phyloP scores from a whole-genome alignment of 2,888 invertebrate genomes.

The Odontocolon sp. region DNA sequence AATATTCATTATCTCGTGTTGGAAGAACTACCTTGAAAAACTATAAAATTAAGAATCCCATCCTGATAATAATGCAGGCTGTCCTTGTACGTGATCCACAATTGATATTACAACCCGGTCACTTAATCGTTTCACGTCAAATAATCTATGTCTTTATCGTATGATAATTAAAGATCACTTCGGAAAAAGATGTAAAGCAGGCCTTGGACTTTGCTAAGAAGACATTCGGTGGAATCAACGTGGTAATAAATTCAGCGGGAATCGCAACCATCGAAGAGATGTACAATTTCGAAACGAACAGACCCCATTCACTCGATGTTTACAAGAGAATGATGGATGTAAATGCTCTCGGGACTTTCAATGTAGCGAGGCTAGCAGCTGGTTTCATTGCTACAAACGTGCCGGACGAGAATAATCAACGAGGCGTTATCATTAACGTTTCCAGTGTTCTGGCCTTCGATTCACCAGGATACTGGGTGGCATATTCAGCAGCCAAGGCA shows the following conservation, averaged over 20 bases:
- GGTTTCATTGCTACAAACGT: slow-evolving; percentile 63
- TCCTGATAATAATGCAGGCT: no score
- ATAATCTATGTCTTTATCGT: no score
- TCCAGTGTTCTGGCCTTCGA: slow-evolving; percentile 63
- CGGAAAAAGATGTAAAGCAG: slow-evolving; percentile 63
- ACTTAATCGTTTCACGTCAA: no score
- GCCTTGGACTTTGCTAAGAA: slow-evolving; percentile 63
- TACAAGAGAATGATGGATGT: slow-evolving; percentile 63
- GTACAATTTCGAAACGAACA: slow-evolving; percentile 64
- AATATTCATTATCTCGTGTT: no score
- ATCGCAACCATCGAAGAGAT: slow-evolving; percentile 42
- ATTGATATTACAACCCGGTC: no score
- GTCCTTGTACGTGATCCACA: no score
- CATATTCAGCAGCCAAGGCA: slow-evolving; percentile 64
- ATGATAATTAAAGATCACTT: no score
- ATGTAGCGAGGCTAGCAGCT: slow-evolving; percentile 63
- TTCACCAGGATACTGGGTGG: slow-evolving; percentile 54
- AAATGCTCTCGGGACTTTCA: slow-evolving; percentile 67
- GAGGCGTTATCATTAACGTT: slow-evolving; percentile 69
- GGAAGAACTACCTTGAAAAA: no score
- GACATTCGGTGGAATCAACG: slow-evolving; percentile 66
- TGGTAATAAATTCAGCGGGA: slow-evolving; percentile 64
- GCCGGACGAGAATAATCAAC: slow-evolving; percentile 63
- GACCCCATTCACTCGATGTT: slow-evolving; percentile 61
- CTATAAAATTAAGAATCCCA: no score